A percentile compares a stretch with the other conserved stretches of the same genome.
These are phyloP conservation scores for Lasioglossum morio DNA, from an alignment of 2,888 invertebrate genomes.

Conservation along the genomic window DNA sequence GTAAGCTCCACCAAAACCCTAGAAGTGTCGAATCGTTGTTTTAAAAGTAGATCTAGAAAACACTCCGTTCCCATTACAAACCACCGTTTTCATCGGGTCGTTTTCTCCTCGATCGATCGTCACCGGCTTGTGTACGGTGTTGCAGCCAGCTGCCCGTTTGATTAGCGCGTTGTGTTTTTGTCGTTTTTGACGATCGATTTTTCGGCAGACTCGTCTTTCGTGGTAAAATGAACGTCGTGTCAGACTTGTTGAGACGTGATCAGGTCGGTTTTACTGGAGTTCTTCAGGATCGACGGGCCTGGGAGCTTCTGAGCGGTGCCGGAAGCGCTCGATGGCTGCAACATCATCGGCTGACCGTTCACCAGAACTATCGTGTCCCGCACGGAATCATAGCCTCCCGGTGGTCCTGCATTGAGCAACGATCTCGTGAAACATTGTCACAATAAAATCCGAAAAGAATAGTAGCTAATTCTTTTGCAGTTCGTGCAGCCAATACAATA, in stretches of 20 bases:
- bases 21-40: slow-evolving; percentile 3
- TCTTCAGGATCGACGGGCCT: slow-evolving; percentile 83
- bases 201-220: slow-evolving; percentile 53
- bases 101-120: slow-evolving; percentile 11
- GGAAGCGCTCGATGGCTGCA: slow-evolving; percentile 72
- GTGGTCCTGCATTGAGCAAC: slow-evolving; percentile 62
- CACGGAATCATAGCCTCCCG: slow-evolving; percentile 85
- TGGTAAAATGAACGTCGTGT: slow-evolving; percentile 72
- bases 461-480: neutral
- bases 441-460: neutral
- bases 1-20: neutral
- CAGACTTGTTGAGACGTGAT: slow-evolving; percentile 83
- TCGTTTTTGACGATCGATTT: slow-evolving; percentile 28
- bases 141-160: slow-evolving; percentile 29
- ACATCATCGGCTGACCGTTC: slow-evolving; percentile 84
- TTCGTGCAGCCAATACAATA: neutral
- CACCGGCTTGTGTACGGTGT: slow-evolving; percentile 16
- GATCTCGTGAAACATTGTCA: neutral
- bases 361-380: slow-evolving; percentile 85
- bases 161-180: slow-evolving; percentile 30
- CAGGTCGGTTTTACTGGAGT: slow-evolving; percentile 82
- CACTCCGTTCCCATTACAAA: neutral
- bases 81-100: neutral
- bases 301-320: slow-evolving; percentile 78
- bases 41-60: slow-evolving; percentile 1